phyloP scores from a whole-genome alignment of 2,888 invertebrate species.

The Cistogaster globosa region DNA sequence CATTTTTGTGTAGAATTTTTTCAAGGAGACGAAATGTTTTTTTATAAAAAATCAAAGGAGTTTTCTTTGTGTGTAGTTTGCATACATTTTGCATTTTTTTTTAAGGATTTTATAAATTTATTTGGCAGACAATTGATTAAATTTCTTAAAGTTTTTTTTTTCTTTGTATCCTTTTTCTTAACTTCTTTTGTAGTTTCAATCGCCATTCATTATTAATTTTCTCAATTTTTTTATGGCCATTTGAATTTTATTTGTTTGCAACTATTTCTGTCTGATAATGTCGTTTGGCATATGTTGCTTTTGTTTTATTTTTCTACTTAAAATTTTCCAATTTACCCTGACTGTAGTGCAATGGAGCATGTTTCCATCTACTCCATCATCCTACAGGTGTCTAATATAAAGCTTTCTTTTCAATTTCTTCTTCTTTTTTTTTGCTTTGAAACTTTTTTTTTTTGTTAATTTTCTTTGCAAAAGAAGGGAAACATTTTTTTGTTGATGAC shows the following conservation, averaged over 20 bases:
- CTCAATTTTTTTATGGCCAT: constrained; percentile 46
- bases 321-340: constrained; percentile 38
- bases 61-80: neutral
- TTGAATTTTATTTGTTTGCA: constrained; percentile 50
- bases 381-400: constrained; percentile 44
- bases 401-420: constrained; percentile 46
- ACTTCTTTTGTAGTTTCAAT: constrained; percentile 30
- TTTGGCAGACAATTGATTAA: constrained; percentile 72
- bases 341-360: constrained; percentile 54
- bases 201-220: constrained; percentile 17
- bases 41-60: neutral
- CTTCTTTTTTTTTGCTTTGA: neutral
- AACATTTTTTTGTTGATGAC: constrained; percentile 1
- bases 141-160: constrained; percentile 43
- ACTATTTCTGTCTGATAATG: constrained; percentile 34
- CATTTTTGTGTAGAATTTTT: too few relatives aligned
- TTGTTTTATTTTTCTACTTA: constrained; percentile 10
- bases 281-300: constrained; percentile 47
- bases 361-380: constrained; percentile 29
- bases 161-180: constrained; percentile 9
- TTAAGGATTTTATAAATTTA: neutral
- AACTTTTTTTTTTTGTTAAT: constrained; percentile 8
- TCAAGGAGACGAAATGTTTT: neutral
- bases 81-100: neutral
- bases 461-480: neutral